Conservation (phyloP, 2,797 vertebrate genomes). For the Aplochiton taeniatus region DNA sequence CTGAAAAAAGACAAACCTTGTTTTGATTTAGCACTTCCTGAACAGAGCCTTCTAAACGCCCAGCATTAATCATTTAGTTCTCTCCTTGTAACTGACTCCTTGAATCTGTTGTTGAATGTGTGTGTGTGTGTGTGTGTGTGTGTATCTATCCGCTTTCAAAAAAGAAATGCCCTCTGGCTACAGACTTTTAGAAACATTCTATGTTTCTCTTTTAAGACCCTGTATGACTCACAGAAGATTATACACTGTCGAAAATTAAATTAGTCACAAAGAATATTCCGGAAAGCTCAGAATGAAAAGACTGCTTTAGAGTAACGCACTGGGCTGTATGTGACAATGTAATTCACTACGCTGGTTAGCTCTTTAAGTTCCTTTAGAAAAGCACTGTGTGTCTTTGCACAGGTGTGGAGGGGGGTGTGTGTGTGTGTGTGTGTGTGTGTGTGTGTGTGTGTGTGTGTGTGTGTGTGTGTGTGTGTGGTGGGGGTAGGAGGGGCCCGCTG, state of each 20-base stretch:
- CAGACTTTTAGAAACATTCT: conserved; percentile 17
- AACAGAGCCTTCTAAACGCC: conserved; percentile 48
- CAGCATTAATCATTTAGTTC: conserved; percentile 38
- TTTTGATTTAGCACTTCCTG: conserved; percentile 65
- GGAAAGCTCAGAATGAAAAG: conserved; percentile 12
- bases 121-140: too few species aligned
- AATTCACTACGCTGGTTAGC: too few species aligned
- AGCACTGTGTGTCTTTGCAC: conserved; percentile 52
- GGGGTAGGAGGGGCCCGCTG: conserved; percentile 25
- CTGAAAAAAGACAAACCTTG: conserved; percentile 38
- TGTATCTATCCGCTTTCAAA: too few species aligned
- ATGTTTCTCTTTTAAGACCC: conserved; percentile 29
- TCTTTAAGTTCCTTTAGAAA: background rate
- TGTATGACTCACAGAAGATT: conserved; percentile 30
- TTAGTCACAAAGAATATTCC: conserved; percentile 24
- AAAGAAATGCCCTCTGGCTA: conserved; percentile 38
- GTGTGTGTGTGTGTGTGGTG: conserved; percentile 25
- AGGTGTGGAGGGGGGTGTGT: conserved; percentile 58
- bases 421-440: conserved; percentile 26
- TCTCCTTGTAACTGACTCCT: conserved; percentile 1
- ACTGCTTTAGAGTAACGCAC: background rate
- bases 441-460: conserved; percentile 25
- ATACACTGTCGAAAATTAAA: conserved; percentile 42
- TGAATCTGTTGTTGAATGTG: conserved; percentile 37
- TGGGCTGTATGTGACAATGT: too few species aligned